Evolutionary conservation across 2,113 vertebrate genomes (phyloP).

Genomic region (Equus quagga): DNA sequence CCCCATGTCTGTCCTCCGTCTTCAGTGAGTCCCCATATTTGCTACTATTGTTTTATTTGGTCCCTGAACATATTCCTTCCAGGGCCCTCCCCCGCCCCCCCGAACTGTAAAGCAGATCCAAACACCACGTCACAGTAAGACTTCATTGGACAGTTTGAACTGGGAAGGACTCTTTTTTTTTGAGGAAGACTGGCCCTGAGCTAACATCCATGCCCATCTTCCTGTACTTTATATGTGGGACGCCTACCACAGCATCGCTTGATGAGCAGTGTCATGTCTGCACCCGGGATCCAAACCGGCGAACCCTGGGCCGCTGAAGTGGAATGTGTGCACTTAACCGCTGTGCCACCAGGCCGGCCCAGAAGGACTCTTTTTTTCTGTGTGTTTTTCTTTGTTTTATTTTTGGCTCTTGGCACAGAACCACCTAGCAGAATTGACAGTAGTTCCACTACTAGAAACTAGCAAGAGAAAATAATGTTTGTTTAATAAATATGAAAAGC

Average conservation of each 20-base stretch:
- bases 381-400: not conserved
- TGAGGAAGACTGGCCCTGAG: too few relatives aligned
- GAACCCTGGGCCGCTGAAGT: too few relatives aligned
- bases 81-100: too few relatives aligned
- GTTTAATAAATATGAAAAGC: too few relatives aligned
- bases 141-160: not conserved
- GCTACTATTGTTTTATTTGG: not conserved
- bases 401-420: not conserved
- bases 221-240: too few relatives aligned
- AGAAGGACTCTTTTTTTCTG: not conserved
- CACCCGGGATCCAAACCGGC: too few relatives aligned
- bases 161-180: not conserved
- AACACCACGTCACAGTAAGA: accelerated
- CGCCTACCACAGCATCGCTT: too few relatives aligned
- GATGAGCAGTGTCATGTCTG: too few relatives aligned
- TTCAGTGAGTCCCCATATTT: accelerated
- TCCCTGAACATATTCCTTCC: not conserved
- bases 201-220: too few relatives aligned
- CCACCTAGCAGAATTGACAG: not conserved
- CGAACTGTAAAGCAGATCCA: accelerated
- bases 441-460: not conserved
- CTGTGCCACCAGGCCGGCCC: too few relatives aligned
- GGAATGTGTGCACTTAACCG: too few relatives aligned
- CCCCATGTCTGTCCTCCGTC: accelerated
- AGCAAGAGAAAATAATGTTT: not conserved